These are phyloP conservation scores for Pipistrellus pipistrellus DNA, from an alignment of 2,797 vertebrate species.

Conservation along the genomic window DNA sequence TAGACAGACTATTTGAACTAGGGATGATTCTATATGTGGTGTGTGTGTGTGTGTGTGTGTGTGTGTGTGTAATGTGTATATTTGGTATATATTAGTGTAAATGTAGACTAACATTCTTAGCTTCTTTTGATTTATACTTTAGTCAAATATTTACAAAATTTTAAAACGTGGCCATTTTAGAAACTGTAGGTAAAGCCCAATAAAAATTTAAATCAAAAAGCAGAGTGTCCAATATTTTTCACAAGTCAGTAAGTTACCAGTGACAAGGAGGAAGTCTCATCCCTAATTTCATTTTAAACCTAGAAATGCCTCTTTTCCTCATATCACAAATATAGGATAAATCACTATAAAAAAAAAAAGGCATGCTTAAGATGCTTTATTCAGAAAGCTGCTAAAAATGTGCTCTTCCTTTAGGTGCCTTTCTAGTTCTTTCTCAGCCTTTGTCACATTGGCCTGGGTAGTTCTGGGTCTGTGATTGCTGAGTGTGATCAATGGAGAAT, in stretches of 20 bases:
- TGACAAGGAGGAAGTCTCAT: not conserved
- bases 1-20: constrained; percentile 20
- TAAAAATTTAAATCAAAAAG: constrained; percentile 4
- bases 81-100: not conserved
- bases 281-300: not conserved
- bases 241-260: not conserved
- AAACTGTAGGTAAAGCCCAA: not conserved
- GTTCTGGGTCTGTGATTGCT: constrained; percentile 14
- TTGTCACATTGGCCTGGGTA: not conserved
- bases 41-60: not conserved
- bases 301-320: constrained; percentile 33
- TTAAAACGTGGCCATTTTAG: not conserved
- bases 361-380: not conserved
- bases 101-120: not conserved
- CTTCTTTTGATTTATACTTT: not conserved
- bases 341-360: not conserved
- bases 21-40: not conserved
- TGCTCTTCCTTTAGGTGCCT: constrained; percentile 14
- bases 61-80: not conserved
- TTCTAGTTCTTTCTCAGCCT: not conserved
- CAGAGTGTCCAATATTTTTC: not conserved
- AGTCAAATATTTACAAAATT: not conserved
- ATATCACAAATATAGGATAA: not conserved
- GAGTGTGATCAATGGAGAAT: not conserved
- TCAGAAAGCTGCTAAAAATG: not conserved